phyloP scores from a whole-genome alignment of 2,797 vertebrate species.

The Moxostoma hubbsi region DNA sequence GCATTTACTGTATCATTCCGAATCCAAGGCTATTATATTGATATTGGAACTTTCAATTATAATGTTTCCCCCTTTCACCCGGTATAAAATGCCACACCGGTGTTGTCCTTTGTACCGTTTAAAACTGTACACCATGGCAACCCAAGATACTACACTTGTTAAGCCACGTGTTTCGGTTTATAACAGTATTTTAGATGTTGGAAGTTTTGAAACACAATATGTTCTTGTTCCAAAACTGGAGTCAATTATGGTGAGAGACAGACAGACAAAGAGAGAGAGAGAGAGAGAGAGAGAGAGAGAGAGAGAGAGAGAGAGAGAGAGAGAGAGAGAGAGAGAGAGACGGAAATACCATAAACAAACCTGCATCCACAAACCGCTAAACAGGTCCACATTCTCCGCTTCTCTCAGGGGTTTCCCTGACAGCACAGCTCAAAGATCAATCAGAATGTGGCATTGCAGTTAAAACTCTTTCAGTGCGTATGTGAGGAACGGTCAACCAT shows the following conservation, averaged over 20 bases:
- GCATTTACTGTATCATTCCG: no score
- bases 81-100: no score
- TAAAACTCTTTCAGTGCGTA: not conserved
- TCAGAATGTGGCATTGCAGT: not conserved
- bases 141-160: not conserved
- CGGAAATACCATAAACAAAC: constrained; percentile 15
- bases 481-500: constrained; percentile 1
- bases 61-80: no score
- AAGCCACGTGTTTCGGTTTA: not conserved
- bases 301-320: not conserved
- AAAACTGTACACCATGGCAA: no score
- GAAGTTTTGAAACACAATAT: not conserved
- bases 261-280: no score
- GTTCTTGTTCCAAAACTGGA: not conserved
- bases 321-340: constrained; percentile 19
- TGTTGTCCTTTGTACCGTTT: no score
- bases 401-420: constrained; percentile 13
- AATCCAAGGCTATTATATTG: no score
- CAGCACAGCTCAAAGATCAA: not conserved
- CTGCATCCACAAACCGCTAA: constrained; percentile 30
- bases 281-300: not conserved
- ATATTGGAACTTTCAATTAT: no score
- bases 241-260: not conserved
- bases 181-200: not conserved
- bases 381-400: constrained; percentile 11